Evolutionary conservation across 2,113 vertebrate genomes (phyloP).

Genomic region (Mixornis gularis): DNA sequence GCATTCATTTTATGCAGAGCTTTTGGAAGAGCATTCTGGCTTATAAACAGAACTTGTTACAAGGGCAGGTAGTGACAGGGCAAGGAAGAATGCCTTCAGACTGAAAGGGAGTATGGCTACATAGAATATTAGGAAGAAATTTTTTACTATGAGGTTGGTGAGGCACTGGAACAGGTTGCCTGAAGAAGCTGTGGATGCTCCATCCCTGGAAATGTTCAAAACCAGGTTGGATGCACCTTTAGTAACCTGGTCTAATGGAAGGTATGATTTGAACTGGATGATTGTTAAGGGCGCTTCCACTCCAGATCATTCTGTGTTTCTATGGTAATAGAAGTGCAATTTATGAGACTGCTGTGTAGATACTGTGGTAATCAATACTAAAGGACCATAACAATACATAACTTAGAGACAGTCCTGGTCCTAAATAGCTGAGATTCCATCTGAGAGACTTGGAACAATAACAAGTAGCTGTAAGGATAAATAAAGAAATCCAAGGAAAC

Average conservation of each 20-base stretch:
- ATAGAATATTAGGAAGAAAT: background rate
- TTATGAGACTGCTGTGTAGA: background rate
- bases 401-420: background rate
- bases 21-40: background rate
- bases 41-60: background rate
- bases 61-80: background rate
- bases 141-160: background rate
- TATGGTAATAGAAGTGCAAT: background rate
- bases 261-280: background rate
- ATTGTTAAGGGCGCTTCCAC: background rate
- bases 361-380: background rate
- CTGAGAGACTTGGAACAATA: background rate
- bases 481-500: background rate
- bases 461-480: background rate
- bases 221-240: background rate
- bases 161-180: background rate
- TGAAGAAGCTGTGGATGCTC: background rate
- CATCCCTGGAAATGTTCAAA: background rate
- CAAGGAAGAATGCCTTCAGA: background rate
- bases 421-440: background rate
- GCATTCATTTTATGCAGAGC: background rate
- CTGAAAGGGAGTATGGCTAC: background rate
- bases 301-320: background rate
- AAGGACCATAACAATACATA: background rate
- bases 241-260: background rate